A percentile compares a stretch with the other conserved stretches of the same genome.
Conservation (phyloP, 2,888 invertebrate genomes). For the Mimachlamys varia region DNA sequence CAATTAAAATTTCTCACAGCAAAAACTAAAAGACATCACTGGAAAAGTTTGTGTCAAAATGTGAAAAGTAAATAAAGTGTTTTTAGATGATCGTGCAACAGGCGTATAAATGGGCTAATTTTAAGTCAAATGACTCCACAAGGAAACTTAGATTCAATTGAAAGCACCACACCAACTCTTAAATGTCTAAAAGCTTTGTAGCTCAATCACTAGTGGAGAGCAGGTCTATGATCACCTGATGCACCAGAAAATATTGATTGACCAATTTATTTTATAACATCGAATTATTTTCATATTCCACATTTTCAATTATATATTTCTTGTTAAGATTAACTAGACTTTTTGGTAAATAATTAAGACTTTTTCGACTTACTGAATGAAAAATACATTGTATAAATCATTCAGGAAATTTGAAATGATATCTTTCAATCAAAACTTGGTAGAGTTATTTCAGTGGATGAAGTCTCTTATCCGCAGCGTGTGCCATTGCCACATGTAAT, state of each 20-base stretch:
- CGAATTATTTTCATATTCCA: not conserved
- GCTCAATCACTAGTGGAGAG: not conserved
- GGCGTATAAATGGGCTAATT: not conserved
- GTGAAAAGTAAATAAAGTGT: not conserved
- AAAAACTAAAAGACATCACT: not conserved
- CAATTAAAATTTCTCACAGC: not conserved
- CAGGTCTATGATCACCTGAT: not conserved
- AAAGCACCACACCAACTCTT: not conserved
- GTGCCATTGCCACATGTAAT: not conserved
- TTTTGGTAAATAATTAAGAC: not conserved
- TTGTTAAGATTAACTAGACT: not conserved
- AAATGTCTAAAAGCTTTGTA: not conserved
- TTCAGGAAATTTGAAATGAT: not conserved
- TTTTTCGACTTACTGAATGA: not conserved
- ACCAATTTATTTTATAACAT: not conserved
- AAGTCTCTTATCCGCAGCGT: not conserved
- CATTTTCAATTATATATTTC: not conserved
- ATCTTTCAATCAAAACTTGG: not conserved
- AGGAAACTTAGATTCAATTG: not conserved
- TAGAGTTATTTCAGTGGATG: not conserved
- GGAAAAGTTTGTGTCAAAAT: not conserved
- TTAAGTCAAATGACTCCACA: not conserved
- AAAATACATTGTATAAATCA: not conserved
- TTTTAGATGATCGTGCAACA: not conserved
- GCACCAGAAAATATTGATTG: slow-evolving; percentile 5